Base-by-base conservation (phyloP, 2,113 vertebrate species). In the Pongo pygmaeus region DNA sequence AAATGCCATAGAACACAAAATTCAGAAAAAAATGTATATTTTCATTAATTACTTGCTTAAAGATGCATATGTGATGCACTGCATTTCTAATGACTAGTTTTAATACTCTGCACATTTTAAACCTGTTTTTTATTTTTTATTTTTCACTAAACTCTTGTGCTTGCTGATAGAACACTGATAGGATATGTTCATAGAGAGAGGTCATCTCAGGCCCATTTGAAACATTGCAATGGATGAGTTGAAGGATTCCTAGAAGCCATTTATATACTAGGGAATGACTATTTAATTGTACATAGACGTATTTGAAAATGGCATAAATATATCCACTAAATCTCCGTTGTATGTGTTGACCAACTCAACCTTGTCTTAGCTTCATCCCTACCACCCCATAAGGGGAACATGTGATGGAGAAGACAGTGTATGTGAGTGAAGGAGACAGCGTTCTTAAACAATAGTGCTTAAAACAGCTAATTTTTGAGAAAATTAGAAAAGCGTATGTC, bases 1-100 rank as follows among this genome's bases (percentile, higher is more conserved):
- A 32, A 59, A 75, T 43, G 79, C 7, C 4, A n/a, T 64, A 74
- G 64, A 92, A 78, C 4, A 91, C 17, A 18, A 92, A 88, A 27
- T 93, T 57, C 35, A 89, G 52, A 86, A 89, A 91, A 81, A 67
- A 61, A 81, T 61, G 6, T 8, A 57, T 67, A 72, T 79, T 88
- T 84, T 23, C 85, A 72, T 91, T 69, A 25, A 84, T 46, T 85
- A 59, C 14, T 6, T 89, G 4, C 20, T 81, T 43, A 57, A 64
- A 93, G 59, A 61, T 5, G n/a, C 27, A 38, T 59, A 18, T 80
- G 5, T 35, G 92, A 50, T 27, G 52, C 23, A 18, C 9, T 74
- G 40, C 20, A 38, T 57, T 70, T 88, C 46, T 32, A 96, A 75
- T 22, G 79, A 23, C 7, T 64, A 14, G 17, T 46, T 91, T 94